A percentile compares a stretch with the other conserved stretches of the same genome.
phyloP scores from a whole-genome alignment of 2,797 vertebrate genomes.

The Sitta carolinensis region DNA sequence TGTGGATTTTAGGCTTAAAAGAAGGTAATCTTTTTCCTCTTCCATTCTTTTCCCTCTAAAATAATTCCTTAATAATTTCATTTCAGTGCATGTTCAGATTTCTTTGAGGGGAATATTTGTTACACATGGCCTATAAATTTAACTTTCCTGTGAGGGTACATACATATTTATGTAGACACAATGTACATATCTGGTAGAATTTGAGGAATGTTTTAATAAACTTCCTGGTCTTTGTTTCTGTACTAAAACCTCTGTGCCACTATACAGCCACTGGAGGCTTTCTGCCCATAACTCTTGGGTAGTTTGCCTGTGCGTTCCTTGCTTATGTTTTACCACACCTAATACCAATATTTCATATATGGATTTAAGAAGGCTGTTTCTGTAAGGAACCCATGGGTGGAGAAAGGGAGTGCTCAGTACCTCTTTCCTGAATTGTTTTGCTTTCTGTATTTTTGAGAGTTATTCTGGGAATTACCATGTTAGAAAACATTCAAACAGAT shows the following conservation, averaged over 20 bases:
- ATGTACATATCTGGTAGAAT: not conserved
- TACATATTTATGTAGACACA: not conserved
- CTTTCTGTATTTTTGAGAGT: not conserved
- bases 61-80: not conserved
- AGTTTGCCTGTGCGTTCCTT: not conserved
- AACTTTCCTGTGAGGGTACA: not conserved
- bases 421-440: not conserved
- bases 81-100: not conserved
- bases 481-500: not conserved
- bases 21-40: slow-evolving; percentile 76
- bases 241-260: not conserved
- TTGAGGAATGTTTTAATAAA: not conserved
- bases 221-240: not conserved
- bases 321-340: not conserved
- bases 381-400: not conserved
- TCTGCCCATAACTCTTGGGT: not conserved
- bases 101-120: not conserved
- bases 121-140: not conserved
- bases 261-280: not conserved
- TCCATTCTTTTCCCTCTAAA: not conserved
- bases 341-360: not conserved
- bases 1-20: slow-evolving; percentile 92
- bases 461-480: not conserved
- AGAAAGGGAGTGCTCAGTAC: not conserved
- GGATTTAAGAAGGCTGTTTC: not conserved